Evolutionary conservation across 1,140 invertebrate species (phyloP).

Genomic region (Ceratitis capitata): DNA sequence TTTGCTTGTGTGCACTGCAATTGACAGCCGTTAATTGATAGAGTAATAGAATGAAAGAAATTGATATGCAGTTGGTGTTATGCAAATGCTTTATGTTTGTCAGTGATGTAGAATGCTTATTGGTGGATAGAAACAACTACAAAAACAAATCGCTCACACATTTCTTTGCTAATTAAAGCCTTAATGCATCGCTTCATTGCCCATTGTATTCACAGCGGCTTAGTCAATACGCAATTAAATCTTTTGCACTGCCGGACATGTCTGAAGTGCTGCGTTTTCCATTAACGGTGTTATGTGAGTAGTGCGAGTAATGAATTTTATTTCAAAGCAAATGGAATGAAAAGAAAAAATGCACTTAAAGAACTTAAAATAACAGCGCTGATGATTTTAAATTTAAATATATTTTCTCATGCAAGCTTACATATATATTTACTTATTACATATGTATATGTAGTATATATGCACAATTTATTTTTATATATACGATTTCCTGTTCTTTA

Average conservation of each 20-base stretch:
- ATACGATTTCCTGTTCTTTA: constrained; percentile 10
- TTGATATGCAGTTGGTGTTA: not conserved
- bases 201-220: not conserved
- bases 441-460: not conserved
- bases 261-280: not conserved
- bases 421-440: not conserved
- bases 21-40: not conserved
- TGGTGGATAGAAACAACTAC: not conserved
- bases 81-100: not conserved
- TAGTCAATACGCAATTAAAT: not conserved
- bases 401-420: not conserved
- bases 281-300: not conserved
- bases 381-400: not conserved
- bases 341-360: not conserved
- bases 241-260: not conserved
- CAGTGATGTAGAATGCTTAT: not conserved
- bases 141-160: not conserved
- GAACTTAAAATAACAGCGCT: not conserved
- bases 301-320: not conserved
- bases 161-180: constrained; percentile 8
- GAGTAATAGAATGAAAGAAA: not conserved
- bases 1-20: not conserved
- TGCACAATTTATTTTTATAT: not conserved
- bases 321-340: not conserved
- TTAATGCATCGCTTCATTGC: not conserved